Base-by-base conservation (phyloP, 2,797 vertebrate genomes). In the Poecilia gillii region DNA sequence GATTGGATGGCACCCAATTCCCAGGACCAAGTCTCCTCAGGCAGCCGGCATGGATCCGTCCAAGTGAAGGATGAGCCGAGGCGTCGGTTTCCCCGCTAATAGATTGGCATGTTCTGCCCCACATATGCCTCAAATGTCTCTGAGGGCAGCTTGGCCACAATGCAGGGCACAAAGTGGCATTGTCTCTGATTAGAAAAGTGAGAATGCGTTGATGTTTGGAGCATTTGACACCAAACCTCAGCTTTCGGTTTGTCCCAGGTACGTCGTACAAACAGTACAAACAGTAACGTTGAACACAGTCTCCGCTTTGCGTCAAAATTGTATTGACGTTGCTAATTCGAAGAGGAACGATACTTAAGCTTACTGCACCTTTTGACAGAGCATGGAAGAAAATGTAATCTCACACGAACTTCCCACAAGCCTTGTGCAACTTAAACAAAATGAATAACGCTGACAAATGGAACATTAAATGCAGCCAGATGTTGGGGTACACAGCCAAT, bases 1-100 rank as follows among this genome's bases (percentile, higher is more conserved):
- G 93, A 95, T 94, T 95, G 94, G 94, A 95, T 91, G 89, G 90
- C 92, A 88, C 94, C 93, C 94, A 93, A 93, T 94, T 92, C 91
- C 86, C 92, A 92, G 91, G 91, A 92, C 92, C 92, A 93, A 91
- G 92, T 86, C 88, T 94, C 88, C 89, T 93, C 92, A 84, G 91
- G 91, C 94, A 90, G 93, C 89, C 89, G 85, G 90, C 91, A 88
- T 64, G 87, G 88, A 94, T 92, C 89, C 86, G 71, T 94, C 92
- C 90, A 91, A 93, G 90, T 94, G 92, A 94, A 91, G 86, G 94
- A 95, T 95, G 94, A 92, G 92, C 84, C 80, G 59, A 89, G 92
- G 86, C 77, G 79, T 88, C 77, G 88, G 88, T 93, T 76, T 53
- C 85, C 88, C 86, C 84, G 75, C 45, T 92, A 91, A 94, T 93